Percentiles rank a stretch among this genome's conserved stretches.
Conservation (phyloP, 2,113 vertebrate genomes). For the Planiliza haematocheilus region DNA sequence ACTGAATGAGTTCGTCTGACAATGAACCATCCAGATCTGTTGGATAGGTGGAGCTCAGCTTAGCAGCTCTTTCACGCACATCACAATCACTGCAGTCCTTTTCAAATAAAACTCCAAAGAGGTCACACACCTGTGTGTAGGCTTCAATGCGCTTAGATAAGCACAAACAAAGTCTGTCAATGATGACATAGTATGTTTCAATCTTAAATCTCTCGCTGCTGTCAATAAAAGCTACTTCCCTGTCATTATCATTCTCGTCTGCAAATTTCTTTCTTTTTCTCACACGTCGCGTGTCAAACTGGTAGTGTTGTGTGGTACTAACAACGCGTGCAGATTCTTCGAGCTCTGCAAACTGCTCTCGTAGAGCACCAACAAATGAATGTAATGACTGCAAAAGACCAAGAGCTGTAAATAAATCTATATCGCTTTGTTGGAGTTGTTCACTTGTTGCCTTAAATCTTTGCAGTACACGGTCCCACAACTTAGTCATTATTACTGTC, state of each 20-base stretch:
- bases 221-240: background rate
- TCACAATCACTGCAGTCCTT: background rate
- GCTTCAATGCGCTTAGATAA: constrained; percentile 6
- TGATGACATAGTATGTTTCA: constrained; percentile 2
- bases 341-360: too few species aligned
- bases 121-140: background rate
- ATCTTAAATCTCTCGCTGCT: constrained; percentile 2
- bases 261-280: constrained; percentile 8
- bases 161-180: constrained; percentile 11
- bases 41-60: constrained; percentile 5
- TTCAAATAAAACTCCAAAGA: constrained; percentile 4
- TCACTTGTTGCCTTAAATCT: too few species aligned
- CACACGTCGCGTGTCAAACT: constrained; percentile 1
- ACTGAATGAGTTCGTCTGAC: constrained; percentile 15
- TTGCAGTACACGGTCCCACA: too few species aligned
- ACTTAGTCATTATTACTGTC: too few species aligned
- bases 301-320: background rate
- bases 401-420: too few species aligned
- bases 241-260: constrained; percentile 5
- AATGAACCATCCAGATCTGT: constrained; percentile 7
- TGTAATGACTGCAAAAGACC: too few species aligned
- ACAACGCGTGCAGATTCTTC: too few species aligned
- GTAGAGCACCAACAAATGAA: background rate
- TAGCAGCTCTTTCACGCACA: background rate
- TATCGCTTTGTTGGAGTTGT: too few species aligned